These are phyloP conservation scores for Lamprologus ornatipinnis DNA, from an alignment of 2,113 vertebrate genomes.

Conservation along the genomic window DNA sequence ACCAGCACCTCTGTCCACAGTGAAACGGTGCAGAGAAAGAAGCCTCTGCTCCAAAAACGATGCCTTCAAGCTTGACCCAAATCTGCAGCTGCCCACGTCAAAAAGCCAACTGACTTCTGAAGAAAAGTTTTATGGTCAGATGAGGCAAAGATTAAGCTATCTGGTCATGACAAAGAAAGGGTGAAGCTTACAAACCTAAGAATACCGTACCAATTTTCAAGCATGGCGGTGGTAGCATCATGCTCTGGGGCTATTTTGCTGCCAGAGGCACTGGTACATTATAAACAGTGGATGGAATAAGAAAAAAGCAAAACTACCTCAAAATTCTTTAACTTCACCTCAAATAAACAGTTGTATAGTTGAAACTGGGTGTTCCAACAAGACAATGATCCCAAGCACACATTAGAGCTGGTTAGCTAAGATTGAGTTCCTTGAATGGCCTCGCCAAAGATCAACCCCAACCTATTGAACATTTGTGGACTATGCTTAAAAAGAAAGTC, in stretches of 20 bases:
- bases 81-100: accelerated
- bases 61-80: not conserved
- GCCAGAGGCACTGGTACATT: not conserved
- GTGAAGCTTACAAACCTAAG: not conserved
- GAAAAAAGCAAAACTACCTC: not conserved
- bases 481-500: not conserved
- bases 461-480: not conserved
- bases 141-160: not conserved
- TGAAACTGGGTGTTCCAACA: not conserved
- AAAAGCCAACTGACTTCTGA: not conserved
- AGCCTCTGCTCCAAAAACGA: not conserved
- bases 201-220: not conserved
- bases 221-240: not conserved
- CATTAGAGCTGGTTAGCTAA: not conserved
- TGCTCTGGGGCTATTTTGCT: not conserved
- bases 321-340: not conserved
- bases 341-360: not conserved
- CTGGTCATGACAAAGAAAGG: not conserved
- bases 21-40: not conserved
- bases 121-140: accelerated
- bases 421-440: not conserved
- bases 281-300: not conserved
- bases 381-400: not conserved
- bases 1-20: not conserved
- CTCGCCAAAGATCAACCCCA: not conserved